Conservation (phyloP, 2,797 vertebrate species). For the Thamnophis elegans region DNA sequence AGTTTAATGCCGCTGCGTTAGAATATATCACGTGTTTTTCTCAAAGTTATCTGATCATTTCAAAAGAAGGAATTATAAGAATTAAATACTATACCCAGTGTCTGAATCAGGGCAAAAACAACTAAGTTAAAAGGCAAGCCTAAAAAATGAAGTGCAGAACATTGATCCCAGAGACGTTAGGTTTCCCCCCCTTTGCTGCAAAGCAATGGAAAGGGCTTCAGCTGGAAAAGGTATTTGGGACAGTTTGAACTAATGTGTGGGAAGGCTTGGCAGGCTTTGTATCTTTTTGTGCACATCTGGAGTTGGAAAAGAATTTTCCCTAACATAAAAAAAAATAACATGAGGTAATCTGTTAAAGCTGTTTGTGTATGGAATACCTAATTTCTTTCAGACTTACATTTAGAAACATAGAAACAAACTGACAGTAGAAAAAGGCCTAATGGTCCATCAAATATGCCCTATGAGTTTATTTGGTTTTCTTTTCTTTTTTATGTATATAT, state of each 20-base stretch:
- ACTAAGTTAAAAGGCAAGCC: background rate
- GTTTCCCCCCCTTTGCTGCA: background rate
- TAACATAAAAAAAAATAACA: conserved; percentile 20
- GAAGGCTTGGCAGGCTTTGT: conserved; percentile 18
- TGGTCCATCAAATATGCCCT: background rate
- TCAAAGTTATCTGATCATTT: background rate
- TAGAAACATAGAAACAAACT: background rate
- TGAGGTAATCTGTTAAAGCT: conserved; percentile 26
- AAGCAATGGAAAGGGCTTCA: background rate
- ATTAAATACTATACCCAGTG: background rate
- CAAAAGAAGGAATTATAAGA: conserved; percentile 20
- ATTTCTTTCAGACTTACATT: background rate
- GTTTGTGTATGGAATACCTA: conserved; percentile 6
- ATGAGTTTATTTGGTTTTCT: background rate
- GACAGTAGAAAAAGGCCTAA: background rate
- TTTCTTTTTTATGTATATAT: background rate
- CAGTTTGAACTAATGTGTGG: conserved; percentile 8
- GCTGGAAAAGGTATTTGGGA: conserved; percentile 29
- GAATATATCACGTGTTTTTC: background rate
- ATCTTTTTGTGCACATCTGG: conserved; percentile 26
- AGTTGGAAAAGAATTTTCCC: conserved; percentile 24
- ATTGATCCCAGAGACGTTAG: background rate
- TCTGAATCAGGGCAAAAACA: background rate
- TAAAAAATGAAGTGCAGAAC: background rate
- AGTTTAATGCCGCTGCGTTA: background rate